Conservation (phyloP, 2,888 invertebrate species). For the Athalia circularis region DNA sequence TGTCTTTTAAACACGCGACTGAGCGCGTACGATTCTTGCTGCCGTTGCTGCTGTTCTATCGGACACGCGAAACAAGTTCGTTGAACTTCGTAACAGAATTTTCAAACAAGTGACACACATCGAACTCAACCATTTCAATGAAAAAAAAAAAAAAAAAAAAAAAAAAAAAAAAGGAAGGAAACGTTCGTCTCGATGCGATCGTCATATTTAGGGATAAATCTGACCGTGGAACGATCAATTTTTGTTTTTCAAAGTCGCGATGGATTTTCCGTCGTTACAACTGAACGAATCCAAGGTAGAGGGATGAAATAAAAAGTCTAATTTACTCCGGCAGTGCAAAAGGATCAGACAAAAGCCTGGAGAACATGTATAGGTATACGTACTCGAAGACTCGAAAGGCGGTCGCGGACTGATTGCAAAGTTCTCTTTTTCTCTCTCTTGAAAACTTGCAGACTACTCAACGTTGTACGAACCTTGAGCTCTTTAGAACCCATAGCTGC, state of each 20-base stretch:
- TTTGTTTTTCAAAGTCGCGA: too few species aligned
- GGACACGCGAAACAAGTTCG: slow-evolving; percentile 29
- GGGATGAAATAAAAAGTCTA: too few species aligned
- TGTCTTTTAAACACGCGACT: slow-evolving; percentile 34
- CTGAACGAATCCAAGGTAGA: too few species aligned
- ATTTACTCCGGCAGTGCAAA: too few species aligned
- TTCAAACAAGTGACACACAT: slow-evolving; percentile 2
- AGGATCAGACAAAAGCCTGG: too few species aligned
- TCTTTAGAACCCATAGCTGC: neutral
- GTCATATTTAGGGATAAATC: neutral
- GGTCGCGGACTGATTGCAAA: neutral
- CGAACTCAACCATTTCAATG: neutral
- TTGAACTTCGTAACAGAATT: slow-evolving; percentile 12
- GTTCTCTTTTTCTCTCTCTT: neutral
- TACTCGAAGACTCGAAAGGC: neutral
- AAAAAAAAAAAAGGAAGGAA: neutral
- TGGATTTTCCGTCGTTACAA: too few species aligned
- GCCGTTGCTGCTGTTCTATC: neutral
- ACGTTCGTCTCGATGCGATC: neutral
- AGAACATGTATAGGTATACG: too few species aligned
- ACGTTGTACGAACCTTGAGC: too few species aligned
- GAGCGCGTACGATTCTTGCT: slow-evolving; percentile 17
- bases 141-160: neutral
- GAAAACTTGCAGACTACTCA: too few species aligned
- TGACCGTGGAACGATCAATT: too few species aligned